Evolutionary conservation across 2,797 vertebrate species (phyloP), one percentile per base, ranked within the genome.

Genomic region (Macrochelys suwanniensis): DNA sequence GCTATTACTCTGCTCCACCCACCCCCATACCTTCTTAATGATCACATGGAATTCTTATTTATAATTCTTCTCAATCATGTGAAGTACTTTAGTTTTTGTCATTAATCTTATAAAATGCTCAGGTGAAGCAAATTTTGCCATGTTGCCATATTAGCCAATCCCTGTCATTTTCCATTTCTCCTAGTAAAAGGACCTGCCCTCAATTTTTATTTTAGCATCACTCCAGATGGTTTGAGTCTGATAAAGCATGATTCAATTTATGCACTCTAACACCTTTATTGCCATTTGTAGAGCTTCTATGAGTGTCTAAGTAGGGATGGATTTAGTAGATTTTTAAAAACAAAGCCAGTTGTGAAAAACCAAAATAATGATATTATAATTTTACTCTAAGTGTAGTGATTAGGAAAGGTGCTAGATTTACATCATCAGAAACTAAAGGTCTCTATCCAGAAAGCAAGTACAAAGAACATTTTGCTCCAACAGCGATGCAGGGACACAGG

Each of bases 261-360:
- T 59, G 77, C 90, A 57, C 71, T 37, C 23, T 51, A 51, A 49
- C 77, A 68, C 83, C 16, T 7, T 59, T 82, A 79, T 12, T 82
- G 56, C 91, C 94, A 42, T 85, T 91, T 88, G 81, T 81, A 92
- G 83, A 82, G 77, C 47, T 28, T 28, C 53, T 57, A 47, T 37
- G 79, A 45, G 53, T 87, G 87, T 87, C 85, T 68, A 80, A 81
- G n/a, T 71, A 42, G 49, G 53, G 11, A 19, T 42, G 90, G 81
- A 90, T 92, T 79, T 93, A 81, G 53, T 81, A 88, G 13, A 33
- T 93, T n/a, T 95, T 92, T 88, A 93, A 91, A 88, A 56, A 82
- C 81, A 96, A 93, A 51, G n/a, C 37, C 37, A 89, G 11, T 59
- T 84, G 85, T 91, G 47, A 45, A 84, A 95, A 94, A 91, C 89